Evolutionary conservation across 2,797 vertebrate genomes (phyloP).

Genomic region (Austrolebias charrua): DNA sequence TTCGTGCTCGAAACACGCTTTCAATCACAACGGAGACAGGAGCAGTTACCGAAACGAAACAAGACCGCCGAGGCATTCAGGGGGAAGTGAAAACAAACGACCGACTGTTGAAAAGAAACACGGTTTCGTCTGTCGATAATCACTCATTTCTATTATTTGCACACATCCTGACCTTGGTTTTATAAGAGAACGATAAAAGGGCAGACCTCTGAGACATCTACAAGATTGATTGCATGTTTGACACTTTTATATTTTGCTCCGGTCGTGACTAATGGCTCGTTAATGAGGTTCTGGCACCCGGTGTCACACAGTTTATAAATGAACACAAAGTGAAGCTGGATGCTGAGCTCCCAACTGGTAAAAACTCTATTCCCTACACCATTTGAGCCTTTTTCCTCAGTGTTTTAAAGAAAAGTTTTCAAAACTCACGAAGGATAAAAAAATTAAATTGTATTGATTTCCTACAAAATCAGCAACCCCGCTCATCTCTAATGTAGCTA

Average conservation of each 20-base stretch:
- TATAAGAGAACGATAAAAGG: conserved; percentile 39
- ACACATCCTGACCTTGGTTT: conserved; percentile 72
- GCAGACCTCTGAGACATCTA: conserved; percentile 55
- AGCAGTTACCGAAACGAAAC: conserved; percentile 51
- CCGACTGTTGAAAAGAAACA: conserved; percentile 55
- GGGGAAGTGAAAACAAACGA: conserved; percentile 67
- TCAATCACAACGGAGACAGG: conserved; percentile 68
- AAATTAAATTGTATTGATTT: conserved; percentile 55
- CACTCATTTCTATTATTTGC: conserved; percentile 66
- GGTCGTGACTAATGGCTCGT: conserved; percentile 46
- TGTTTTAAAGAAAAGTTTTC: conserved; percentile 40
- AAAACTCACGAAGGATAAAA: conserved; percentile 9
- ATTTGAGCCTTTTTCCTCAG: conserved; percentile 14
- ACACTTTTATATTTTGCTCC: conserved; percentile 48
- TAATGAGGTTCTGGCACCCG: conserved; percentile 14
- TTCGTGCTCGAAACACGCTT: conserved; percentile 37
- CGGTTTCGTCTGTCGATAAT: conserved; percentile 53
- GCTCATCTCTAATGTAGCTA: conserved; percentile 42
- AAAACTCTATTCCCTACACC: conserved; percentile 43
- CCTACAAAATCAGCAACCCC: conserved; percentile 12
- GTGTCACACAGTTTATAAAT: conserved; percentile 16
- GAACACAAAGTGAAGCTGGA: conserved; percentile 32
- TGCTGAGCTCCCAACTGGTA: conserved; percentile 22
- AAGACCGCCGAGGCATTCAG: conserved; percentile 61
- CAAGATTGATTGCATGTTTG: conserved; percentile 48